phyloP scores from a whole-genome alignment of 2,888 invertebrate genomes.

The Dicycla oo region DNA sequence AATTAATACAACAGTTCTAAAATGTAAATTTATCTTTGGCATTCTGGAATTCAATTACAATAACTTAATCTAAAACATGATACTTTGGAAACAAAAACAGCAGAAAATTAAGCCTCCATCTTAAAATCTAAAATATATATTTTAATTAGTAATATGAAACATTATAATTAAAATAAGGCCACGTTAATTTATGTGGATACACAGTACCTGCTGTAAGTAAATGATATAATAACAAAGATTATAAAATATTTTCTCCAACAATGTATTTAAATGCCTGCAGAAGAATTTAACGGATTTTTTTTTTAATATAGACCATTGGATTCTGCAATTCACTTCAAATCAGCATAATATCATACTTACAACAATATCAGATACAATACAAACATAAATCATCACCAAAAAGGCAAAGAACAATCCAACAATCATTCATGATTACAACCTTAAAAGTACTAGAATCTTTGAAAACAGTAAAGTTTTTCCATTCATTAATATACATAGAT shows the following conservation, averaged over 20 bases:
- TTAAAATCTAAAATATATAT: not conserved
- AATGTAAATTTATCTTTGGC: conserved; percentile 29
- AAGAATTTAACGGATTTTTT: not conserved
- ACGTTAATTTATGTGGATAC: not conserved
- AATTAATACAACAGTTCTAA: not conserved
- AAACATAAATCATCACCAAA: not conserved
- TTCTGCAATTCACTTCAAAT: not conserved
- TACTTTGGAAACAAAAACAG: not conserved
- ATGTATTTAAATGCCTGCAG: not conserved
- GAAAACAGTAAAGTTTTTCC: conserved; percentile 8
- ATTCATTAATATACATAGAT: not conserved
- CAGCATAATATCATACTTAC: not conserved
- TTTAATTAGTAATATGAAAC: not conserved
- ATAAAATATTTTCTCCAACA: not conserved
- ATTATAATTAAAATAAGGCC: not conserved
- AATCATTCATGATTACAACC: conserved; percentile 1
- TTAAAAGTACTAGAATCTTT: conserved; percentile 5
- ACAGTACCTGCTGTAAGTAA: not conserved
- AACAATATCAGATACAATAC: conserved; percentile 8
- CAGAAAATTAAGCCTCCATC: not conserved
- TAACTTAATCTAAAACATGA: not conserved
- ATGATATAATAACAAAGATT: not conserved
- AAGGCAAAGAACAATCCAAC: not conserved
- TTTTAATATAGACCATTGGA: not conserved
- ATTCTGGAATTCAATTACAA: conserved; percentile 22